These are phyloP conservation scores for Drosophila jambulina DNA, from an alignment of 1,140 invertebrate genomes.

Conservation along the genomic window DNA sequence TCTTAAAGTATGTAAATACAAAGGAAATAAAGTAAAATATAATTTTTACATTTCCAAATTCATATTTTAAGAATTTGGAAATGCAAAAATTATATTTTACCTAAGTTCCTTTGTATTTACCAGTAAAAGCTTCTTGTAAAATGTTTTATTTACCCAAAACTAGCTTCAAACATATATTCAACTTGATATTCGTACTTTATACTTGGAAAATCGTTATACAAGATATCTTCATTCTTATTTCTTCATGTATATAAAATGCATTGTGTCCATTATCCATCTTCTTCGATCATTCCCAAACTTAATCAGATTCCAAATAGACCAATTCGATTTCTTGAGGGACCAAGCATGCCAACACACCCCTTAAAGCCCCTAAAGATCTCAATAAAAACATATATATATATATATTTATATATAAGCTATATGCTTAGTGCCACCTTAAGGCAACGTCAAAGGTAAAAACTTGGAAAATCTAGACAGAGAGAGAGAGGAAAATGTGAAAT, in stretches of 20 bases:
- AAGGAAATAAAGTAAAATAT: no score
- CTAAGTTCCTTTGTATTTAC: background rate
- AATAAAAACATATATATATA: slow-evolving; percentile 25
- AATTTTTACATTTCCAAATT: background rate
- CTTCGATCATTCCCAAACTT: slow-evolving; percentile 12
- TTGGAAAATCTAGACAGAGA: slow-evolving; percentile 26
- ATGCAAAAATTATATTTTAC: no score
- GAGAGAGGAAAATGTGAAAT: slow-evolving; percentile 53
- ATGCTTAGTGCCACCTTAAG: slow-evolving; percentile 70
- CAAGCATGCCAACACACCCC: slow-evolving; percentile 9
- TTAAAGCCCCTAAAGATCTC: slow-evolving; percentile 43
- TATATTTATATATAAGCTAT: slow-evolving; percentile 30
- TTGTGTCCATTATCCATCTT: background rate
- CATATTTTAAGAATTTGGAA: no score
- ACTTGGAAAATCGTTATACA: background rate
- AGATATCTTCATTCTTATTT: background rate
- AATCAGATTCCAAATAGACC: slow-evolving; percentile 22
- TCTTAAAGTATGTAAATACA: no score
- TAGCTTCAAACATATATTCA: background rate
- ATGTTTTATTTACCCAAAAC: background rate
- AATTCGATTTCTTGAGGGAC: slow-evolving; percentile 16
- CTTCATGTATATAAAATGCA: background rate
- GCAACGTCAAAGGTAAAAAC: slow-evolving; percentile 79
- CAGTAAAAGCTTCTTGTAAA: background rate
- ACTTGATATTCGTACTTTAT: background rate